Conservation (phyloP, 1,140 invertebrate species). For the Papilio machaon region DNA sequence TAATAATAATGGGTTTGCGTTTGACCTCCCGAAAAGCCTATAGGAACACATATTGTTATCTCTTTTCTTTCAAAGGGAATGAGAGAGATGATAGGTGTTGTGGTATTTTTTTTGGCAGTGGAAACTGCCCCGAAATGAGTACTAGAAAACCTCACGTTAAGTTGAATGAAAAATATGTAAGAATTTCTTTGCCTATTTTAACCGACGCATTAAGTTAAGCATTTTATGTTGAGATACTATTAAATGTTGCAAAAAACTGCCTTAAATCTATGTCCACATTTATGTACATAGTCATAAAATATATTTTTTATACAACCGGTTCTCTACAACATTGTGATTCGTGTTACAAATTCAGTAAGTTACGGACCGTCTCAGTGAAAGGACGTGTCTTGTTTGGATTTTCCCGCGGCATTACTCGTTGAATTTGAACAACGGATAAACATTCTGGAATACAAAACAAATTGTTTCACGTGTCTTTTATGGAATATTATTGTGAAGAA, state of each 20-base stretch:
- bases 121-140: too few species aligned
- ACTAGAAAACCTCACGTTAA: background rate
- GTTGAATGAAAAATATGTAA: background rate
- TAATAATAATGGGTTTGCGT: too few species aligned
- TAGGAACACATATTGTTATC: too few species aligned
- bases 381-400: background rate
- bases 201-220: background rate
- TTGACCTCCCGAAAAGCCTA: too few species aligned
- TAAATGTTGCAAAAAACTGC: background rate
- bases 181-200: background rate
- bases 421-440: background rate
- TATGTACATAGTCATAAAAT: slow-evolving; percentile 1
- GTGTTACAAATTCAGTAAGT: slow-evolving; percentile 10
- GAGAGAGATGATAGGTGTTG: too few species aligned
- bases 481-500: background rate
- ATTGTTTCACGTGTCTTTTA: background rate
- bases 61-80: too few species aligned
- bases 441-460: background rate
- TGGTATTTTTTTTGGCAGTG: too few species aligned
- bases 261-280: background rate
- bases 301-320: slow-evolving; percentile 27
- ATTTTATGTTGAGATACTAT: background rate
- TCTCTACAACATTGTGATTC: background rate
- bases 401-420: background rate
- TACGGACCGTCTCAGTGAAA: background rate